These are phyloP conservation scores for Colostygia pectinataria DNA, from an alignment of 2,888 invertebrate species.

Conservation along the genomic window DNA sequence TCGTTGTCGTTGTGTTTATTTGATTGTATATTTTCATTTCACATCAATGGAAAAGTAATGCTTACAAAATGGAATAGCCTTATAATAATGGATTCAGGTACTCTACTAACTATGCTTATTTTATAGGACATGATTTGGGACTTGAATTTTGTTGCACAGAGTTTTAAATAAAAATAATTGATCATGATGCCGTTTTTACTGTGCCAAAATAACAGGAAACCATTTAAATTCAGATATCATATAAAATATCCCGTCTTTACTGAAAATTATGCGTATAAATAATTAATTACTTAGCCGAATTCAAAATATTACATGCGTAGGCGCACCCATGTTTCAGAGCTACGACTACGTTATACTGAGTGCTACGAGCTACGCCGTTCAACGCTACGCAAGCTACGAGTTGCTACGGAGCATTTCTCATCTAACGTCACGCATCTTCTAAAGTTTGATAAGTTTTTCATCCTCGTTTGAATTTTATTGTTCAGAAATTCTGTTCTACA, in stretches of 20 bases:
- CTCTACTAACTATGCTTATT: too few species aligned
- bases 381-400: slow-evolving; percentile 12
- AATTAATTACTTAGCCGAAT: too few species aligned
- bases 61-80: too few species aligned
- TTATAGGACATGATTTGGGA: too few species aligned
- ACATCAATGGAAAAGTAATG: background rate
- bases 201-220: too few species aligned
- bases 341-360: slow-evolving; percentile 8
- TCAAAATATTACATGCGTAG: slow-evolving; percentile 7
- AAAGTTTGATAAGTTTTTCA: slow-evolving; percentile 1
- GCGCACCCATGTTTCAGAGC: slow-evolving; percentile 1
- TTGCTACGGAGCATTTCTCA: slow-evolving; percentile 11
- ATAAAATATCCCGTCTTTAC: too few species aligned
- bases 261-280: too few species aligned
- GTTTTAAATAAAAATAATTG: too few species aligned
- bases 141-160: too few species aligned
- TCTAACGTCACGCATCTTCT: background rate
- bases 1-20: slow-evolving; percentile 14
- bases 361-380: slow-evolving; percentile 17
- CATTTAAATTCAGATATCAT: too few species aligned
- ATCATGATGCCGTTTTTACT: too few species aligned
- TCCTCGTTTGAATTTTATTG: slow-evolving; percentile 17
- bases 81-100: too few species aligned
- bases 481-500: slow-evolving; percentile 7
- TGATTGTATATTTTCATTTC: slow-evolving; percentile 10